Evolutionary conservation across 1,140 invertebrate species (phyloP).

Genomic region (Heliothis virescens): DNA sequence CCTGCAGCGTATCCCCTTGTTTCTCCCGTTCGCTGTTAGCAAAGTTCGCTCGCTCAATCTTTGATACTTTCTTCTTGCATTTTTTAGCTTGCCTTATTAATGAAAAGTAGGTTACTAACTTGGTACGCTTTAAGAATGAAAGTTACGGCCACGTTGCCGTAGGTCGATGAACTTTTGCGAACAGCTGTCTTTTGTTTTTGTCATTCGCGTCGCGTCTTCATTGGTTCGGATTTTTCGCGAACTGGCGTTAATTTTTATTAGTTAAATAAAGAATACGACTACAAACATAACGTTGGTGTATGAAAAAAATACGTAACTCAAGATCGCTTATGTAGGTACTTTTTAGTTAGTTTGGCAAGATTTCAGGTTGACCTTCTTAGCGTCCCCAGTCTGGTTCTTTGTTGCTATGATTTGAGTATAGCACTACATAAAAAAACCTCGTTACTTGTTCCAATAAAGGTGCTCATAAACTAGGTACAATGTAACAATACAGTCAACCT

Average conservation of each 20-base stretch:
- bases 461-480: background rate
- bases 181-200: slow-evolving; percentile 84
- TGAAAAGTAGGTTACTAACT: slow-evolving; percentile 86
- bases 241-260: background rate
- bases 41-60: slow-evolving; percentile 85
- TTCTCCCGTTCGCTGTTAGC: slow-evolving; percentile 62
- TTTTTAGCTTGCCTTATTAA: slow-evolving; percentile 86
- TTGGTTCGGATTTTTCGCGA: background rate
- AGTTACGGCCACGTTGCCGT: slow-evolving; percentile 83
- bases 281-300: no score
- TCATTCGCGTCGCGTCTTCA: slow-evolving; percentile 35
- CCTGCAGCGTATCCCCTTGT: slow-evolving; percentile 59
- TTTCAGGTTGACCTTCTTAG: no score
- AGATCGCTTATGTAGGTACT: no score
- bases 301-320: no score
- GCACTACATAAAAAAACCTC: no score
- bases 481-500: slow-evolving; percentile 1
- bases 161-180: slow-evolving; percentile 77
- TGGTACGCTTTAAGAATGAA: slow-evolving; percentile 84
- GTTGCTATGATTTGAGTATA: no score
- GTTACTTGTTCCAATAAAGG: no score
- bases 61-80: slow-evolving; percentile 86
- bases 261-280: no score
- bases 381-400: no score
- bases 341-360: no score